Conservation (phyloP, 2,888 invertebrate species). For the Cyaniris semiargus region DNA sequence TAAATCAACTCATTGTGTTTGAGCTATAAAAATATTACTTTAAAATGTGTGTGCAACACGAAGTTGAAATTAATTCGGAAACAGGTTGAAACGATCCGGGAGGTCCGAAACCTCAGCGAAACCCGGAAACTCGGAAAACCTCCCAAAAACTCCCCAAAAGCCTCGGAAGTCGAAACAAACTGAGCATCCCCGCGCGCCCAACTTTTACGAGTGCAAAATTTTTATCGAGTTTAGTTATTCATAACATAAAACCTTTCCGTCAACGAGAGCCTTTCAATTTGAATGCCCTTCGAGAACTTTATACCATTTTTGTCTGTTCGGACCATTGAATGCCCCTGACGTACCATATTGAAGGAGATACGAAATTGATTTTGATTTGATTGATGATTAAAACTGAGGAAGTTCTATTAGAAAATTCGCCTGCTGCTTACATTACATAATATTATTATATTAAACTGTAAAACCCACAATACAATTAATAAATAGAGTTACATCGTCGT, state of each 20-base stretch:
- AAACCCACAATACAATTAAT: no score
- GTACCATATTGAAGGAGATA: slow-evolving; percentile 41
- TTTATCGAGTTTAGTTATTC: slow-evolving; percentile 65
- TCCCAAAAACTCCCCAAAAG: slow-evolving; percentile 19
- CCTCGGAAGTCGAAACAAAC: slow-evolving; percentile 27
- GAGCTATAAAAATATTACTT: background rate
- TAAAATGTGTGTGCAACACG: background rate
- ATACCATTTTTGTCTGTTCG: slow-evolving; percentile 60
- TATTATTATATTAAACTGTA: no score
- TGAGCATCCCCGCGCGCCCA: slow-evolving; percentile 29
- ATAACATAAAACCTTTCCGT: slow-evolving; percentile 55
- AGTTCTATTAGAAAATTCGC: background rate
- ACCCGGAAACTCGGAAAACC: background rate
- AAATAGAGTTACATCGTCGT: background rate
- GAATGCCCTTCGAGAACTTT: slow-evolving; percentile 63
- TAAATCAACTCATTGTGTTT: background rate
- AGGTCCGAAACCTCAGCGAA: background rate
- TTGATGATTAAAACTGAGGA: background rate
- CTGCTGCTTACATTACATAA: no score
- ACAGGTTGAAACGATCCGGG: background rate
- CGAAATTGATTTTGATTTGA: background rate
- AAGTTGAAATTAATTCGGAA: background rate
- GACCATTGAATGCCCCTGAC: slow-evolving; percentile 45
- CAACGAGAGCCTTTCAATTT: slow-evolving; percentile 61
- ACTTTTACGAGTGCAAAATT: slow-evolving; percentile 47